Evolutionary conservation across 2,888 invertebrate genomes (phyloP), one percentile per base, ranked within the genome.

Genomic region (Drosophila longiperda): DNA sequence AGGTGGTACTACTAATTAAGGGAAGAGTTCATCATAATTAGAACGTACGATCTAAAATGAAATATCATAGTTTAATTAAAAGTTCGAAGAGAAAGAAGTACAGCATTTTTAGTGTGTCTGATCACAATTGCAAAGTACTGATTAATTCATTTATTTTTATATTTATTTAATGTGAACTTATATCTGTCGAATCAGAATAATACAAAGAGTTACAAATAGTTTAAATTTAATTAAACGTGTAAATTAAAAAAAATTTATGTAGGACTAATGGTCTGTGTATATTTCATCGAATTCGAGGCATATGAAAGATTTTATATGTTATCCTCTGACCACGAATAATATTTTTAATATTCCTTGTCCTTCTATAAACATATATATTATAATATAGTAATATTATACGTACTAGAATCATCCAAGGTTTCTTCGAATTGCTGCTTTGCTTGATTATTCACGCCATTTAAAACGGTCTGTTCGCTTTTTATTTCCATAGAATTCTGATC

Each of bases 381-480:
- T 7, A 20, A 12, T 20, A 12, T 12, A 12, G 1, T 7, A 7
- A 3, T 3, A 12, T 17, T 20, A 20, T 45, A 71, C 75, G 3
- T 52, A 75, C 72, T 50, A 11, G 32, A 7, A 11, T 50, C 20
- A 49, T 53, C 23, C 1, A 34, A 15, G 0, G 4, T 15, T 7
- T 3, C 9, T 15, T 61, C 50, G 11, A 40, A 61, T 12, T 58
- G 33, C 11, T 38, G 23, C 11, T 55, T 66, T 0, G 17, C 26
- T 52, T 66, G 49, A 5, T 7, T 61, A 15, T 34, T 60, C 3
- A 62, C 42, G 4, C 26, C 42, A 23, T 48, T 54, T 1, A 76
- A 48, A 36, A 52, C 54, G n/a, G 63, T 50, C 17, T 76, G 67
- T 6, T 76, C 59, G 12, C 77, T 76, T 26, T 68, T 62, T 6